Percentiles rank a stretch among this genome's conserved stretches.
Conservation (phyloP, 2,888 invertebrate species). For the Lamellibrachia columna region DNA sequence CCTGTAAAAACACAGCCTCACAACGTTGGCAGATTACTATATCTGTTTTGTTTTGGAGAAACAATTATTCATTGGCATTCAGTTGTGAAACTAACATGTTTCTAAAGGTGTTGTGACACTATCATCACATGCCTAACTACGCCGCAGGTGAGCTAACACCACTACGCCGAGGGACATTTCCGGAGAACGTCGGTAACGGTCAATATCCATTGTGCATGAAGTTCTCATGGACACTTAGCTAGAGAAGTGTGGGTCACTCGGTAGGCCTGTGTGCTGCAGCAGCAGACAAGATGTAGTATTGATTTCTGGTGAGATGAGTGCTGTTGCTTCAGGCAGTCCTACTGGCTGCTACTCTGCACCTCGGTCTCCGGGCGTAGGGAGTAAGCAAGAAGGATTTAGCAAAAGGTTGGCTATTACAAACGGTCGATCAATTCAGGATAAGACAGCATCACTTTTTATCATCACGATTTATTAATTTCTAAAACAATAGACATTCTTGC, state of each 20-base stretch:
- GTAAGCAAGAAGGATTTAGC: constrained; percentile 3
- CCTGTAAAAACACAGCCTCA: not conserved
- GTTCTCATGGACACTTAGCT: constrained; percentile 4
- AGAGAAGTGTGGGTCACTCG: not conserved
- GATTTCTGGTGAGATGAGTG: not conserved
- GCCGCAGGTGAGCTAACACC: not conserved
- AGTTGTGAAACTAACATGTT: not conserved
- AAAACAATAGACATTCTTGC: too few relatives aligned
- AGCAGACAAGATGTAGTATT: not conserved
- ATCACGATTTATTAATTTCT: too few relatives aligned
- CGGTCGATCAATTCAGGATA: too few relatives aligned
- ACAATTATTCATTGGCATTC: not conserved
- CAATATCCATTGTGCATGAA: not conserved
- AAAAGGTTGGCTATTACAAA: not conserved
- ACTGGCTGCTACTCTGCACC: not conserved
- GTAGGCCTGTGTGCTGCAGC: not conserved
- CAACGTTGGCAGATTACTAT: not conserved
- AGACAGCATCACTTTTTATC: too few relatives aligned
- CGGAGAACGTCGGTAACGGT: not conserved
- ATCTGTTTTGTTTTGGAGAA: not conserved
- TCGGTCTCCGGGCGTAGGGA: not conserved
- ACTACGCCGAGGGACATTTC: not conserved
- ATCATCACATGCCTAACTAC: not conserved
- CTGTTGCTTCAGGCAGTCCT: not conserved
- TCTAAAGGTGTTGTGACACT: not conserved